Percentiles rank a stretch among this genome's conserved stretches.
Evolutionary conservation across 2,888 invertebrate genomes (phyloP).

Genomic region (Leucoma salicis): DNA sequence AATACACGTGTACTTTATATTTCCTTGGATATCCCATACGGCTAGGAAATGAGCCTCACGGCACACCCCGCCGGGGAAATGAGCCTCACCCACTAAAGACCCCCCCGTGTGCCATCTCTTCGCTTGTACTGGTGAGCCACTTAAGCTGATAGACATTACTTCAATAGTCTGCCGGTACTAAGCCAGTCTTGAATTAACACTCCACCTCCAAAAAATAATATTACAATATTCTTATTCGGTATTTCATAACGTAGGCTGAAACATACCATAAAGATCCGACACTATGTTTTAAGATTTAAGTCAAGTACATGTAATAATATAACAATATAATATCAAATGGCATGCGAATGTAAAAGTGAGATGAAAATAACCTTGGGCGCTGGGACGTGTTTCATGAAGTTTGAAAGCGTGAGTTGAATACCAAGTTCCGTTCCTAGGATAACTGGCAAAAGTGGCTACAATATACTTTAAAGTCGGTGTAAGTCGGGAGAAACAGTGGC

Average conservation of each 20-base stretch:
- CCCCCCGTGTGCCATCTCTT: no score
- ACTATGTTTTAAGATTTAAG: background rate
- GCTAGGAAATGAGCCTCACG: no score
- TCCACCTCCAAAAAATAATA: no score
- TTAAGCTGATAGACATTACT: no score
- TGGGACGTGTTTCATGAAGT: conserved; percentile 63
- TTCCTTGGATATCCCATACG: no score
- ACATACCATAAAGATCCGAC: conserved; percentile 4
- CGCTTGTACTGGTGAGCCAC: no score
- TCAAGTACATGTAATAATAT: conserved; percentile 28
- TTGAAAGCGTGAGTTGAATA: conserved; percentile 62
- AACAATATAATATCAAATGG: conserved; percentile 64
- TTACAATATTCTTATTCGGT: background rate
- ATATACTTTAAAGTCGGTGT: conserved; percentile 66
- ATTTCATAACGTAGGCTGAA: conserved; percentile 1
- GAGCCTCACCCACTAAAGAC: no score
- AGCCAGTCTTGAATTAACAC: no score
- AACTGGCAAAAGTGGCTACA: conserved; percentile 59
- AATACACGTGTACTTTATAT: no score
- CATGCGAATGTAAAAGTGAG: conserved; percentile 59
- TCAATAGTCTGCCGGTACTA: no score
- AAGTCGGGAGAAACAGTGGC: conserved; percentile 59
- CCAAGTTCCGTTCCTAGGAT: conserved; percentile 50
- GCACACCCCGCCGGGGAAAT: no score
- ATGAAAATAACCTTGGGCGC: conserved; percentile 67